phyloP scores from a whole-genome alignment of 2,888 invertebrate genomes.

The Imbricaverruca yamaguchii region DNA sequence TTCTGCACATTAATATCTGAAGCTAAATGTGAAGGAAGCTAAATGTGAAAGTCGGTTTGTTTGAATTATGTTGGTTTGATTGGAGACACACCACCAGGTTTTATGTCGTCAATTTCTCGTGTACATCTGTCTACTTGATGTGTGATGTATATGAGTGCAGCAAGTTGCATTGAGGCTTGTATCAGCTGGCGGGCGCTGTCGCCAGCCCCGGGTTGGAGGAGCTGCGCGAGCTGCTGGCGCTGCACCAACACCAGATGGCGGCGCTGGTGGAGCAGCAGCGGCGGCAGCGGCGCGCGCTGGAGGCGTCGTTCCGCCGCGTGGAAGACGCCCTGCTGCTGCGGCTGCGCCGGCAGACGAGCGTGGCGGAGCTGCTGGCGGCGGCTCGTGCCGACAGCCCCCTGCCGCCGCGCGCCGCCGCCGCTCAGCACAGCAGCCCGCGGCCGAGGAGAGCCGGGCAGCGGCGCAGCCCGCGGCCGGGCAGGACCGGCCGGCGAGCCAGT shows the following conservation, averaged over 20 bases:
- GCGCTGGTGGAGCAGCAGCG: slow-evolving; percentile 20
- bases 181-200: no score
- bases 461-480: background rate
- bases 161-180: no score
- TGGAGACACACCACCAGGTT: no score
- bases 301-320: background rate
- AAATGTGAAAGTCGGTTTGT: no score
- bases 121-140: no score
- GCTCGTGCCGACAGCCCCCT: background rate
- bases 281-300: slow-evolving; percentile 18
- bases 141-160: no score
- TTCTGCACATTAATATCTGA: no score
- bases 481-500: background rate
- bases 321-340: slow-evolving; percentile 7
- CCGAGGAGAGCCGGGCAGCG: background rate
- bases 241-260: background rate
- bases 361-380: background rate
- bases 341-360: slow-evolving; percentile 4
- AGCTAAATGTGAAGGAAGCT: no score
- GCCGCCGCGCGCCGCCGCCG: background rate
- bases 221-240: slow-evolving; percentile 15
- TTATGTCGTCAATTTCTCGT: no score
- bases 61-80: no score
- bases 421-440: background rate
- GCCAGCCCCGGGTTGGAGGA: background rate